Percentiles rank a stretch among this genome's conserved stretches.
Conservation (phyloP, 2,797 vertebrate species). For the Rousettus madagascariensis region DNA sequence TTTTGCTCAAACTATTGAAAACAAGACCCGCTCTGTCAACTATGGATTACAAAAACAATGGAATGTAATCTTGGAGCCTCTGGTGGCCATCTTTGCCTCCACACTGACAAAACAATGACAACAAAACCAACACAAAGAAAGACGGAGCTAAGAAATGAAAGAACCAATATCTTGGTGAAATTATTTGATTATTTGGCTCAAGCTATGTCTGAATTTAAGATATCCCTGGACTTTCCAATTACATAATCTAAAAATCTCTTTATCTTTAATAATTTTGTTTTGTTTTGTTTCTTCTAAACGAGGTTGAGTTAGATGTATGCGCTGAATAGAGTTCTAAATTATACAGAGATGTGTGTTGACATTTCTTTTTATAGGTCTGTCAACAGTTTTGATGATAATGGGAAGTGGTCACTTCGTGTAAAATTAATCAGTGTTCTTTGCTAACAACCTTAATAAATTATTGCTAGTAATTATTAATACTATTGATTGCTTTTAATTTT, state of each 20-base stretch:
- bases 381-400: conserved; percentile 11
- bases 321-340: neutral
- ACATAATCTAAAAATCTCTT: neutral
- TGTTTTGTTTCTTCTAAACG: conserved; percentile 34
- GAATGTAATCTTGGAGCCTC: neutral
- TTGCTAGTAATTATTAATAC: neutral
- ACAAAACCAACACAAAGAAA: neutral
- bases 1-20: neutral
- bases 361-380: conserved; percentile 6
- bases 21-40: neutral
- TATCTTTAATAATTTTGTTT: neutral
- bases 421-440: neutral
- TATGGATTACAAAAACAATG: neutral
- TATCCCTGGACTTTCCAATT: neutral
- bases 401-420: neutral
- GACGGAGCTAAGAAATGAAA: neutral
- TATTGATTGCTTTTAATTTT: neutral
- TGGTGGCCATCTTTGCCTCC: neutral
- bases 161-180: neutral
- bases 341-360: neutral
- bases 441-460: neutral
- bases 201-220: neutral
- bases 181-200: neutral
- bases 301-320: neutral
- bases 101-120: neutral